phyloP scores from a whole-genome alignment of 1,140 invertebrate species.

The Atta cephalotes region DNA sequence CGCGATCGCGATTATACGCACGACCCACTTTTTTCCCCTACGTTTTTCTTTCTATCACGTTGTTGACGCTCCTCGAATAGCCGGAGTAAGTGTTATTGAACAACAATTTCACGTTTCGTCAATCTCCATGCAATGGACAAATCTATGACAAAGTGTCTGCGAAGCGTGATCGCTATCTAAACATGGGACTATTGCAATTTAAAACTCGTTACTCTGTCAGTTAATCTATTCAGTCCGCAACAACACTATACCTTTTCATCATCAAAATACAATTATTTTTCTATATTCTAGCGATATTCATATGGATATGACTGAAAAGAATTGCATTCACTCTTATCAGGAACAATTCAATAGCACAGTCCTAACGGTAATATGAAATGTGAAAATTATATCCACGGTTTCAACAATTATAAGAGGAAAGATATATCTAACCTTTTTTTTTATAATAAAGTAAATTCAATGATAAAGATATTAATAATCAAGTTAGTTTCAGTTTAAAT shows the following conservation, averaged over 20 bases:
- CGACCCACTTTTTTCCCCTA: constrained; percentile 27
- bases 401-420: not conserved
- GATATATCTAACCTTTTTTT: not conserved
- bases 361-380: constrained; percentile 6
- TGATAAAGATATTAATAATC: not conserved
- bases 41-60: not conserved
- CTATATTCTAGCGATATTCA: not conserved
- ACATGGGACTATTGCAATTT: constrained; percentile 47
- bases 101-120: constrained; percentile 43
- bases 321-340: constrained; percentile 9
- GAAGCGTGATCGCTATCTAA: constrained; percentile 49
- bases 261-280: constrained; percentile 23
- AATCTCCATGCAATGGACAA: constrained; percentile 16
- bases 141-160: constrained; percentile 24
- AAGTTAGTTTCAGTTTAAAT: not conserved
- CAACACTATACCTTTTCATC: not conserved
- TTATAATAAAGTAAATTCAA: not conserved
- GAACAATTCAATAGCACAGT: constrained; percentile 8
- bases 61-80: constrained; percentile 1
- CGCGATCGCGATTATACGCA: constrained; percentile 8
- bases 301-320: not conserved
- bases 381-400: not conserved
- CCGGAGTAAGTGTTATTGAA: constrained; percentile 46
- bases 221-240: constrained; percentile 41
- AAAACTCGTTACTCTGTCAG: constrained; percentile 53